Evolutionary conservation across 2,888 invertebrate species (phyloP).

Genomic region (Chorisops tibialis): DNA sequence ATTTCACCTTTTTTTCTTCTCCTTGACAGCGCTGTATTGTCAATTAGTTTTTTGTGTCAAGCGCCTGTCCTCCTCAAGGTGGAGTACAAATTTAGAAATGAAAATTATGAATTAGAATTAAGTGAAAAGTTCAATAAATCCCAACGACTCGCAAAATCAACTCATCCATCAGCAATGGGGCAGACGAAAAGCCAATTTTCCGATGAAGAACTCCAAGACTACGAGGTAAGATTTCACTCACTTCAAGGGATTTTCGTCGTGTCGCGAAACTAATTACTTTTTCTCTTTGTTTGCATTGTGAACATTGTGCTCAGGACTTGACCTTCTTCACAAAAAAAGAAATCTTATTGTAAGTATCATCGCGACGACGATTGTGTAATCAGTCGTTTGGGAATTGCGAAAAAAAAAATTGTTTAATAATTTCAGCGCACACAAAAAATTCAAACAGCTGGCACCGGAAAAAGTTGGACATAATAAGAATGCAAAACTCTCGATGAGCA

Average conservation of each 20-base stretch:
- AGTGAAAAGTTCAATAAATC: background rate
- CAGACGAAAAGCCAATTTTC: constrained; percentile 80
- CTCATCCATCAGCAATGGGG: constrained; percentile 59
- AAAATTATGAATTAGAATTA: constrained; percentile 10
- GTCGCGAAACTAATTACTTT: background rate
- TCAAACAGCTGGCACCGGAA: constrained; percentile 83
- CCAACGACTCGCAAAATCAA: constrained; percentile 3
- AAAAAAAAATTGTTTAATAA: constrained; percentile 25
- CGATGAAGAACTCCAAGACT: constrained; percentile 85
- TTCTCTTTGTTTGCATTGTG: background rate
- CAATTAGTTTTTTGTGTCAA: background rate
- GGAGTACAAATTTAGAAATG: no score
- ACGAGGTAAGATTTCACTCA: constrained; percentile 63
- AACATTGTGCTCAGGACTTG: constrained; percentile 64
- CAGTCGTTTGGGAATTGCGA: background rate
- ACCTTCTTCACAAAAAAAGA: constrained; percentile 93
- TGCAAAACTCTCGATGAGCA: constrained; percentile 78
- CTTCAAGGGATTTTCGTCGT: constrained; percentile 2
- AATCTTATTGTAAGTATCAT: constrained; percentile 75
- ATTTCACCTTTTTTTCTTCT: no score
- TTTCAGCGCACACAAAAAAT: constrained; percentile 82
- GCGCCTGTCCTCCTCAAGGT: background rate
- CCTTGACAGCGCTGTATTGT: no score
- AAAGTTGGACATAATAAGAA: constrained; percentile 86
- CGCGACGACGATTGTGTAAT: constrained; percentile 20